These are phyloP conservation scores for Vesta saturnalis DNA, from an alignment of 2,888 invertebrate species.

Conservation along the genomic window DNA sequence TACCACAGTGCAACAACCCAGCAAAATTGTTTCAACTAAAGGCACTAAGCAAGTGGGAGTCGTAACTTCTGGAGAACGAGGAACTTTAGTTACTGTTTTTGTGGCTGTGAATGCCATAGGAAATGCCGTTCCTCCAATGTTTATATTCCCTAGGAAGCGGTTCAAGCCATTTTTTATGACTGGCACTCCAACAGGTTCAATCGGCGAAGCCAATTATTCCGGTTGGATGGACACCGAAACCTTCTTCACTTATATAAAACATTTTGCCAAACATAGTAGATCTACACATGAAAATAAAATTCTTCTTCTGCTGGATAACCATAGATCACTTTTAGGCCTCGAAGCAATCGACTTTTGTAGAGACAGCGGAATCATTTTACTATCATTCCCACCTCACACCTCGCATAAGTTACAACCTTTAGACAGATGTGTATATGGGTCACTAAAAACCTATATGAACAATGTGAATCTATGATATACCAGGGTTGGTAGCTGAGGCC, in stretches of 20 bases:
- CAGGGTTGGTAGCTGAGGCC: background rate
- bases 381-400: slow-evolving; percentile 7
- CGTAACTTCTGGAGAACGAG: no score
- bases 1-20: no score
- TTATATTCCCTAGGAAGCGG: slow-evolving; percentile 8
- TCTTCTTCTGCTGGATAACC: slow-evolving; percentile 4
- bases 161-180: slow-evolving; percentile 12
- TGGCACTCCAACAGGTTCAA: background rate
- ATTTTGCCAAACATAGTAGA: background rate
- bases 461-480: background rate
- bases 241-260: slow-evolving; percentile 1
- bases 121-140: slow-evolving; percentile 5
- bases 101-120: background rate
- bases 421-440: slow-evolving; percentile 2
- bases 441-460: background rate
- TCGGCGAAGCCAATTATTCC: background rate
- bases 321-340: background rate
- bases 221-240: slow-evolving; percentile 4
- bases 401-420: slow-evolving; percentile 9
- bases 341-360: background rate
- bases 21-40: no score
- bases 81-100: no score
- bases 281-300: background rate
- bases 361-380: background rate
- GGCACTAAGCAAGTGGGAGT: no score